Conservation (phyloP, 2,113 vertebrate species). For the rat (Rattus norvegicus) region GRCr8 NC_086028.1:90988501-90989000, state of each 20-base stretch:
- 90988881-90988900: constrained; percentile 57
- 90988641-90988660: constrained; percentile 20
- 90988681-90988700: constrained; percentile 16
- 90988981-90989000: constrained; percentile 74
- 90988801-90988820: constrained; percentile 66
- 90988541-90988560: constrained; percentile 68
- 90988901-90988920: constrained; percentile 49
- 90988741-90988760: constrained; percentile 46
- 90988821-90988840: constrained; percentile 71
- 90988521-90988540: constrained; percentile 48
- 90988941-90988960: constrained; percentile 40
- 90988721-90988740: constrained; percentile 37
- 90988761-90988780: constrained; percentile 7
- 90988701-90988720: not conserved
- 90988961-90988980: constrained; percentile 72
- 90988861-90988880: constrained; percentile 60
- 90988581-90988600: constrained; percentile 71
- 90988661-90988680: not conserved
- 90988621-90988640: constrained; percentile 51
- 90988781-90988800: constrained; percentile 68
- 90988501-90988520: not conserved
- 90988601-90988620: constrained; percentile 56
- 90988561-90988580: constrained; percentile 69
- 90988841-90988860: constrained; percentile 66
- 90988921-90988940: constrained; percentile 61